phyloP scores from a whole-genome alignment of 2,888 invertebrate species.

The Lydus trimaculatus region DNA sequence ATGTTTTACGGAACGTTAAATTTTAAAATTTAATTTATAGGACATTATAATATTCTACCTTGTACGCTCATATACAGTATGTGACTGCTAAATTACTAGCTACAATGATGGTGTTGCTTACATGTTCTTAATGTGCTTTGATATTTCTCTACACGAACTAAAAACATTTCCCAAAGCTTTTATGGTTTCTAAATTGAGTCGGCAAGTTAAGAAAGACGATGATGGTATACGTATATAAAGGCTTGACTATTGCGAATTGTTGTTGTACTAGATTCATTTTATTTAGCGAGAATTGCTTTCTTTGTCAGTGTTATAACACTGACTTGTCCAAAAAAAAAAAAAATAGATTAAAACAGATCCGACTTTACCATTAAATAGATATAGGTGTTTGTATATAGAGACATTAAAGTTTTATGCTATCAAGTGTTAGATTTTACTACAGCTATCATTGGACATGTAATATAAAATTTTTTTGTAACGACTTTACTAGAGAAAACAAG shows the following conservation, averaged over 20 bases:
- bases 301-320: too few species aligned
- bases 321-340: too few species aligned
- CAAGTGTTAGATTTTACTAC: too few species aligned
- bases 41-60: neutral
- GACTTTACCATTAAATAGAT: too few species aligned
- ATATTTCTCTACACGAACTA: slow-evolving; percentile 3
- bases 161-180: slow-evolving; percentile 3
- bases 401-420: too few species aligned
- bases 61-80: neutral
- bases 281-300: neutral
- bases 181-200: slow-evolving; percentile 1
- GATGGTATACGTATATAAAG: too few species aligned
- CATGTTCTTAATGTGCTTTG: neutral
- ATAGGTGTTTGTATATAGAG: too few species aligned
- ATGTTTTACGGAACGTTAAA: neutral
- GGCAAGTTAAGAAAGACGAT: neutral
- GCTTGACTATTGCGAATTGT: neutral
- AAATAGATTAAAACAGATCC: too few species aligned
- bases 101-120: neutral
- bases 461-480: too few species aligned
- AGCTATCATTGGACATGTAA: too few species aligned
- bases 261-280: neutral
- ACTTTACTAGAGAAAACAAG: too few species aligned
- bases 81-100: neutral
- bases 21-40: neutral